Evolutionary conservation across 2,113 vertebrate genomes (phyloP), one percentile per base, ranked within the genome.

Genomic region (Lathamus discolor): DNA sequence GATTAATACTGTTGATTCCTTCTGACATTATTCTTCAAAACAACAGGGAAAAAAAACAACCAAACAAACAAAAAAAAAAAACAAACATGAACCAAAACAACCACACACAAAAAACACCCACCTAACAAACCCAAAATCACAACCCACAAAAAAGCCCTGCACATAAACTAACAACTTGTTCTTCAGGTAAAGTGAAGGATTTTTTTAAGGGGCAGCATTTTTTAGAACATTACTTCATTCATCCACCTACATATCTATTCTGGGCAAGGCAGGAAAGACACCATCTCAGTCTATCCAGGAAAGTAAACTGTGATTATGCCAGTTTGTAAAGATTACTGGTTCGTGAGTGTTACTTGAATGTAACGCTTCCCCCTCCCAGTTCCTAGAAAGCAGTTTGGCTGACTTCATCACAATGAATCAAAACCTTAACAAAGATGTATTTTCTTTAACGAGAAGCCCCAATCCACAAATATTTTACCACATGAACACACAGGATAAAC

Each of bases 141-240:
- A 24, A 59, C 24, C 57, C 22, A 59, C n/a, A 51, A 81, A 94
- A 88, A 75, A 76, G 93, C 72, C 33, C 55, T 63, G 7, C 8
- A 46, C 17, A 28, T 78, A 87, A 84, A 9, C 33, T 86, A 91
- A 75, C 20, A 39, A 73, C 33, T 92, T 83, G n/a, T 61, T 37
- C 31, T 96, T 79, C 74, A 78, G 55, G 80, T 75, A 86, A 37
- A 35, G 23, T 41, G 33, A 9, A 87, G 54, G 79, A 89, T 83
- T 82, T 88, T 88, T 94, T 55, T 82, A 23, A 72, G 5, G 37
- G 57, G 59, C 63, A 83, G 51, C 73, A 25, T 44, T 91, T 96
- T 93, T 93, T 48, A 93, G 77, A 97, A 82, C 49, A 83, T 86
- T 91, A 48, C 64, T 92, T 94, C 83, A 77, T 81, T 95, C 69